Evolutionary conservation across 2,888 invertebrate genomes (phyloP).

Genomic region (Leptura quadrifasciata): DNA sequence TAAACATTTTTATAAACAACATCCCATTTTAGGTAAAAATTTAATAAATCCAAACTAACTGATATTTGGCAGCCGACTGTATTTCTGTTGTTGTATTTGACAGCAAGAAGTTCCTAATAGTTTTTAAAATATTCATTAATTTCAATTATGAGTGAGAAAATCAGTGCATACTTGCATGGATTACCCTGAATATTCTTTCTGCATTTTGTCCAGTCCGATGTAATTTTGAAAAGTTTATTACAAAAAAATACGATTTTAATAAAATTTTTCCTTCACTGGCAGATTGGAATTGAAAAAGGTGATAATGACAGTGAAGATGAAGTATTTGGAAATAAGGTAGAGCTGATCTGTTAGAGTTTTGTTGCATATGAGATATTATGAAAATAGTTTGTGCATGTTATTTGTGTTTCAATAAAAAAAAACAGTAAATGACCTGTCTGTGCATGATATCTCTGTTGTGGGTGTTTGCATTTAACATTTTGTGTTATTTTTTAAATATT

Average conservation of each 20-base stretch:
- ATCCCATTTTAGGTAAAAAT: no score
- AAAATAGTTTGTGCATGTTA: constrained; percentile 46
- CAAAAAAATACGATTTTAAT: constrained; percentile 25
- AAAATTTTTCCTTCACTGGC: constrained; percentile 54
- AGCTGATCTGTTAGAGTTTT: constrained; percentile 41
- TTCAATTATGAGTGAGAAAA: no score
- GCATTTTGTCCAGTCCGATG: background rate
- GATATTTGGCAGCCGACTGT: no score
- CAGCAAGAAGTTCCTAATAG: no score
- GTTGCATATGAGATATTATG: constrained; percentile 25
- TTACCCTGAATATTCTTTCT: background rate
- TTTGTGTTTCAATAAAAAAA: constrained; percentile 19
- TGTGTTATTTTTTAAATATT: background rate
- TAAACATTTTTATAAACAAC: no score
- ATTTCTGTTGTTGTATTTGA: no score
- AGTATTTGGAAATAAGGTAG: constrained; percentile 67
- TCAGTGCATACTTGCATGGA: no score
- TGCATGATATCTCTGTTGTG: constrained; percentile 7
- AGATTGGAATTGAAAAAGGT: constrained; percentile 60
- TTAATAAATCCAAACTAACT: no score
- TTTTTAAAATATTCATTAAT: no score
- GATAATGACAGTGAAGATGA: constrained; percentile 66
- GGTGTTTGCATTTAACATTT: constrained; percentile 21
- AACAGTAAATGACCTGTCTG: background rate
- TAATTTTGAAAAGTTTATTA: background rate